A percentile compares a stretch with the other conserved stretches of the same genome.
Evolutionary conservation across 2,113 vertebrate species (phyloP).

Genomic region (Mastomys coucha): DNA sequence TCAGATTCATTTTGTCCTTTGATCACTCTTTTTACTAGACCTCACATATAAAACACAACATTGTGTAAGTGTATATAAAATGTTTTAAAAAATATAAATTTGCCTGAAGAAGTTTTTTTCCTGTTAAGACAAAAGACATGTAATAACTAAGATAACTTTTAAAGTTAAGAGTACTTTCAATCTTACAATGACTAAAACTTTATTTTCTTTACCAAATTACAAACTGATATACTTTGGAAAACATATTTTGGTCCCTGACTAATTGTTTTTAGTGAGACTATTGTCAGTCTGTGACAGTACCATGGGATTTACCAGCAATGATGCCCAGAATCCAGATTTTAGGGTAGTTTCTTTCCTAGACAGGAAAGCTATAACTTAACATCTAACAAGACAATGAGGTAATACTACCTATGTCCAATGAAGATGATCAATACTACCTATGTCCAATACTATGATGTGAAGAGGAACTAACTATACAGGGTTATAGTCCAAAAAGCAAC

Average conservation of each 20-base stretch:
- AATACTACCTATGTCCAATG: constrained; percentile 6
- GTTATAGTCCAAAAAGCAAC: background rate
- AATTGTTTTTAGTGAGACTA: constrained; percentile 69
- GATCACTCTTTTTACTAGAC: constrained; percentile 51
- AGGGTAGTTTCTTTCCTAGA: constrained; percentile 6
- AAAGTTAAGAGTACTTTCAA: constrained; percentile 31
- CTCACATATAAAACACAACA: constrained; percentile 3
- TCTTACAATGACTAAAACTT: constrained; percentile 75
- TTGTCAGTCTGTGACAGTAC: constrained; percentile 36
- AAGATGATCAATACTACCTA: constrained; percentile 47
- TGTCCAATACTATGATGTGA: constrained; percentile 41
- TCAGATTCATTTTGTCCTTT: constrained; percentile 14
- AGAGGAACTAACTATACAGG: background rate
- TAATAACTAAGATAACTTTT: constrained; percentile 48
- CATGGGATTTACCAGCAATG: constrained; percentile 62
- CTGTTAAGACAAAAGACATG: background rate
- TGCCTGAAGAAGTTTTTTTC: constrained; percentile 32
- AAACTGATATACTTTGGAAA: constrained; percentile 64
- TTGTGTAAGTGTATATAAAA: constrained; percentile 32
- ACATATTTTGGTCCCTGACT: constrained; percentile 68
- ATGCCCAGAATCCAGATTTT: constrained; percentile 51
- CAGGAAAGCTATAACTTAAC: constrained; percentile 21
- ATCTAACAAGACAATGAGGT: background rate
- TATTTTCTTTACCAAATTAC: constrained; percentile 81
- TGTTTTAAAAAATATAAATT: constrained; percentile 50